A percentile compares a stretch with the other conserved stretches of the same genome.
phyloP scores from a whole-genome alignment of 2,888 invertebrate genomes.

The Petrolisthes cinctipes region DNA sequence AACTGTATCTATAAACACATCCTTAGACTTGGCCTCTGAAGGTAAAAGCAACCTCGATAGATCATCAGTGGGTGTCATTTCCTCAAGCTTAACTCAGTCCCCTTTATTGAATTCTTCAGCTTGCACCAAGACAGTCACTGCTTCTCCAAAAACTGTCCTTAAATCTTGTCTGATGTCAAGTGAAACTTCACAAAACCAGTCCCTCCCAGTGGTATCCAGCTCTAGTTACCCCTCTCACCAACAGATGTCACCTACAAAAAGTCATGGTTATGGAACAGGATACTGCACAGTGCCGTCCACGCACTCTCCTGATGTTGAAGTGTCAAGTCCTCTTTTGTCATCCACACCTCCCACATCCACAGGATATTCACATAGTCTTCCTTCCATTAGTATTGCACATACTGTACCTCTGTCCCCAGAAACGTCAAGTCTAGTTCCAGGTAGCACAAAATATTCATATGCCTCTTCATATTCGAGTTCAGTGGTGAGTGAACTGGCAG shows the following conservation, averaged over 20 bases:
- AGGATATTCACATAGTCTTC: not conserved
- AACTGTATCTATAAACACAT: not conserved
- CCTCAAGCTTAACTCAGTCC: not conserved
- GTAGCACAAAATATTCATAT: not conserved
- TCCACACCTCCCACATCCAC: not conserved
- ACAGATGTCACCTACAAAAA: not conserved
- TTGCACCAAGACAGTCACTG: not conserved
- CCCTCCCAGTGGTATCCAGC: not conserved
- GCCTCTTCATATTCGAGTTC: not conserved
- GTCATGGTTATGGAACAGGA: conserved; percentile 1
- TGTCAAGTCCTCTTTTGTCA: not conserved
- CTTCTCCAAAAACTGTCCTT: not conserved
- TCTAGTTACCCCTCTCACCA: not conserved
- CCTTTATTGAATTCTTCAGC: not conserved
- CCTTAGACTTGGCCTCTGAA: not conserved
- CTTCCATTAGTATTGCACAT: not conserved
- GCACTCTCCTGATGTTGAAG: not conserved
- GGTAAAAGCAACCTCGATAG: not conserved
- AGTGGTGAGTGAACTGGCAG: not conserved
- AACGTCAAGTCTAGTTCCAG: not conserved
- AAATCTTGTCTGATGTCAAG: not conserved
- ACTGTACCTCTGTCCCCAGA: not conserved
- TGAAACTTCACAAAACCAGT: not conserved
- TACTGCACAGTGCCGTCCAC: not conserved
- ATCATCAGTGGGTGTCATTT: not conserved